These are phyloP conservation scores for Gallirallus australis DNA, from an alignment of 2,797 vertebrate genomes.

Conservation along the genomic window DNA sequence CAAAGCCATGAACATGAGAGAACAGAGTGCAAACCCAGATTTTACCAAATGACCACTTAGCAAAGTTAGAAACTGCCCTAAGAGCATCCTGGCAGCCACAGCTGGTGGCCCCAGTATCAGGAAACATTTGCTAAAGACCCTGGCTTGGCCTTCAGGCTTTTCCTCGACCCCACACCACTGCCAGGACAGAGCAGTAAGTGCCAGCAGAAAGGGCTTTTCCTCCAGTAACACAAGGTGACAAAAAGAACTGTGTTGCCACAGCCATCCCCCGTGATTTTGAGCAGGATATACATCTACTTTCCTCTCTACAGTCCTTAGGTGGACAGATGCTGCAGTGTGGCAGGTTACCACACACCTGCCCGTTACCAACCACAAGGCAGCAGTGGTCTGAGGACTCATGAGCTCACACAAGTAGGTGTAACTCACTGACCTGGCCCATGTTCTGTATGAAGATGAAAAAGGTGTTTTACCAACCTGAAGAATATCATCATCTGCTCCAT, in stretches of 20 bases:
- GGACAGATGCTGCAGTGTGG: background rate
- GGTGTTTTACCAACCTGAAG: background rate
- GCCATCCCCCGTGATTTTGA: background rate
- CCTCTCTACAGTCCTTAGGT: background rate
- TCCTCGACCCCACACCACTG: rapidly evolving
- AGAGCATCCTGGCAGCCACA: background rate
- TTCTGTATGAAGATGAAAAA: background rate
- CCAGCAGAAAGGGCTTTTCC: background rate
- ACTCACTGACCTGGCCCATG: rapidly evolving
- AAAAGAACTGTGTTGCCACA: background rate
- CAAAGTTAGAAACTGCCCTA: background rate
- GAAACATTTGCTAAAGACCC: background rate
- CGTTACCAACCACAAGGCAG: background rate
- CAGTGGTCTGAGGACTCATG: rapidly evolving
- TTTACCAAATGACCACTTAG: background rate
- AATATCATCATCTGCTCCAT: background rate
- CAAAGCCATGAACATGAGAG: background rate
- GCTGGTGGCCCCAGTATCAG: background rate
- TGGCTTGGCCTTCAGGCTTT: background rate
- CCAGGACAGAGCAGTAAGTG: background rate
- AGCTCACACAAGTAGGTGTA: too few relatives aligned
- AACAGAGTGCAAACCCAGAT: background rate
- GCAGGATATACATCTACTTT: rapidly evolving
- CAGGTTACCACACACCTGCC: background rate
- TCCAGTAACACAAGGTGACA: background rate